phyloP scores from a whole-genome alignment of 2,888 invertebrate genomes.

The Orthosia gothica region DNA sequence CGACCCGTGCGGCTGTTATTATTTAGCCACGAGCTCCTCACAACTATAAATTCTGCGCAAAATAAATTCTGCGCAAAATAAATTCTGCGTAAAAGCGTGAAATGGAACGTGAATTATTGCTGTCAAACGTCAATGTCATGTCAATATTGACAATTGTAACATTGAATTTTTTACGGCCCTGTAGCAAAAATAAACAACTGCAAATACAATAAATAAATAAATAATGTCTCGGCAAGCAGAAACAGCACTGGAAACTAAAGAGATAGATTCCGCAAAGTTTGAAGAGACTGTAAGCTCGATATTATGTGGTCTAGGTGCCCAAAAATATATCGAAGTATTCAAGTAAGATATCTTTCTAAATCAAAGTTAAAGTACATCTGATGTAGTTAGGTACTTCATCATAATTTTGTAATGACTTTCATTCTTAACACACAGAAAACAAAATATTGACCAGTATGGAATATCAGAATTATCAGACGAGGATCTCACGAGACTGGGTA shows the following conservation, averaged over 20 bases:
- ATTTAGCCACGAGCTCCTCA: too few relatives aligned
- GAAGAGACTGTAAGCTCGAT: constrained; percentile 85
- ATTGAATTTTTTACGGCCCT: neutral
- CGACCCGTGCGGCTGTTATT: too few relatives aligned
- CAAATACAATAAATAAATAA: constrained; percentile 6
- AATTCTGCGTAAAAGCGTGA: neutral
- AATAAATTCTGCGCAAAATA: too few relatives aligned
- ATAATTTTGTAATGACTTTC: constrained; percentile 7
- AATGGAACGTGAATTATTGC: neutral
- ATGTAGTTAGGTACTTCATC: neutral
- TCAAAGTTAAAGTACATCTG: neutral
- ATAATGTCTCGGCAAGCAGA: constrained; percentile 51
- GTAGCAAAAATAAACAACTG: constrained; percentile 36
- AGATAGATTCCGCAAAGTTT: constrained; percentile 84
- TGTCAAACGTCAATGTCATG: neutral
- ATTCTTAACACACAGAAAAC: constrained; percentile 73
- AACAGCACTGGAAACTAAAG: constrained; percentile 58
- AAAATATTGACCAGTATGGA: constrained; percentile 86
- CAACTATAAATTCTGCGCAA: too few relatives aligned
- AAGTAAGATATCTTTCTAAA: constrained; percentile 74
- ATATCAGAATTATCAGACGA: constrained; percentile 85
- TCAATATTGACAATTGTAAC: constrained; percentile 7
- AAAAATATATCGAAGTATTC: constrained; percentile 86
- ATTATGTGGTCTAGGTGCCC: constrained; percentile 83
- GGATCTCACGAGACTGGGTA: constrained; percentile 85